Base-by-base conservation (phyloP, 1,140 invertebrate genomes). In the Pristionchus pacificus region DNA sequence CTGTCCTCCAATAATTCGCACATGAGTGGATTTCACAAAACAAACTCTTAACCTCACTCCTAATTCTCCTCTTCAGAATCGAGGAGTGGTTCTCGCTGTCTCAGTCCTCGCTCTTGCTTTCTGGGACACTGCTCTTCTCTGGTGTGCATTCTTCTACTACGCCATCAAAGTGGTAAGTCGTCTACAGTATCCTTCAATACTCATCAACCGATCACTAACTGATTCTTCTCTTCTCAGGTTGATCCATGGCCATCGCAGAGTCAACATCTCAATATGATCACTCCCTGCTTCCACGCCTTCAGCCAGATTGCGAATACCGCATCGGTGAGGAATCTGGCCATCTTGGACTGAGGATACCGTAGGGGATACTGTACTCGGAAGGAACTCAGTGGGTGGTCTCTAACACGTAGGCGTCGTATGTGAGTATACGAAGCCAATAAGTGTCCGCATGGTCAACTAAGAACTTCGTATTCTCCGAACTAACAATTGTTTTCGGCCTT, bases 141-240 rank as follows among this genome's bases (percentile, higher is more conserved):
- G 79, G 77, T 79, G 68, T 68, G 77, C 79, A 2, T 74, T 80
- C 30, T 70, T 78, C 55, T 80, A 80, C 38, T 80, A 80, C 60
- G 77, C 74, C 19, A 32, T 74, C 60, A 80, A 77, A 58, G 68
- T 66, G 33, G 32, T 80, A 29, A 49, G 38, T 6, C n/a, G 19
- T 10, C 29, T 57, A 33, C 59, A 64, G 15, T 14, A 64, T 49
- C 38, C 38, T 6, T 19, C 38, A 49, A 10, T 49, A 49, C 38
- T 49, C 6, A 6, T 6, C 38, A 49, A 49, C 6, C 38, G 38
- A 10, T 19, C 38, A 49, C 19, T 49, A 19, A 49, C 19, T 6
- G 19, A 49, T 49, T 19, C 6, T 49, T 49, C 38, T 49, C 6
- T 10, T 49, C 19, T 49, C 38, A 49, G 38, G 38, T 49, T 49